Conservation (phyloP, 2,113 vertebrate species). For the Haemorhous mexicanus region DNA sequence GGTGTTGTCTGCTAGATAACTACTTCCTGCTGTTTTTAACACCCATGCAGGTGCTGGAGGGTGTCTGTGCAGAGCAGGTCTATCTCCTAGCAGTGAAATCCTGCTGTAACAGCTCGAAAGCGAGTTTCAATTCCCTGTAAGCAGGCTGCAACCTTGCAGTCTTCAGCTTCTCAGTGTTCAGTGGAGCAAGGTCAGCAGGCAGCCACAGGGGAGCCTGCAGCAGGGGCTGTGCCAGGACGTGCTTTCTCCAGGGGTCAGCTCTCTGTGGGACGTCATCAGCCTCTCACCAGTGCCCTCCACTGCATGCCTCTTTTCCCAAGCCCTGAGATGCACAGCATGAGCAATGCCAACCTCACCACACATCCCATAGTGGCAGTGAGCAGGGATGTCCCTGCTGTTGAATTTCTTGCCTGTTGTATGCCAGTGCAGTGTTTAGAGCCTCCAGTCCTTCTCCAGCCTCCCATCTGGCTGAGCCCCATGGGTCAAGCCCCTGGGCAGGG, state of each 20-base stretch:
- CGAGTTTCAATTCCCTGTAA: background rate
- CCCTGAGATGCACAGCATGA: accelerated
- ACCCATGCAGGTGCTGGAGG: conserved; percentile 11
- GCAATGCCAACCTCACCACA: accelerated
- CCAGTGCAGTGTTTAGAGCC: accelerated
- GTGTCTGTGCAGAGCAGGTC: background rate
- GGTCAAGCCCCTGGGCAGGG: background rate
- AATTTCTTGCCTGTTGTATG: background rate
- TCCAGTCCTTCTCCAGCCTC: background rate
- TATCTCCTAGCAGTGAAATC: background rate
- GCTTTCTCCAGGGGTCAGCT: background rate
- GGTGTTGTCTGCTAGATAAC: conserved; percentile 27
- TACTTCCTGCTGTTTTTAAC: background rate
- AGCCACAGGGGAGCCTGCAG: background rate
- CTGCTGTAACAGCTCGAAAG: background rate
- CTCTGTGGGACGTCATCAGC: background rate
- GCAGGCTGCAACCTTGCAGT: background rate
- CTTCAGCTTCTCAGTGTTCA: background rate
- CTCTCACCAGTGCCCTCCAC: background rate
- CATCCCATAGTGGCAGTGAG: background rate
- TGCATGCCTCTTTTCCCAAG: background rate
- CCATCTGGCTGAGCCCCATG: background rate
- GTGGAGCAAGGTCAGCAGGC: background rate
- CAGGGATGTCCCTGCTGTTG: background rate
- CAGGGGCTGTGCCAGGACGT: background rate